A percentile compares a stretch with the other conserved stretches of the same genome.
phyloP scores from a whole-genome alignment of 2,888 invertebrate genomes.

The Oligia strigilis region DNA sequence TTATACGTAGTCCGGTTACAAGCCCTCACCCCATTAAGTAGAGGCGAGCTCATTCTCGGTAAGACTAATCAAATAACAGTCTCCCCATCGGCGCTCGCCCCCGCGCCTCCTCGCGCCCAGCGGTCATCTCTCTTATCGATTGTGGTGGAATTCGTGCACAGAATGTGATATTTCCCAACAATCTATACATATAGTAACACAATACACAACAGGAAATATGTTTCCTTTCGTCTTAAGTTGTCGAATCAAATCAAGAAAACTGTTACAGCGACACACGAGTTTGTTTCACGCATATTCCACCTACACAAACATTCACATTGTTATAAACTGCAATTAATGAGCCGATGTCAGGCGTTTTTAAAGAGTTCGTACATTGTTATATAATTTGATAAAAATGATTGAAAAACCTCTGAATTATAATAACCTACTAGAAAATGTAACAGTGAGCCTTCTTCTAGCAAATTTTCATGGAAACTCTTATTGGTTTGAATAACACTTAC shows the following conservation, averaged over 20 bases:
- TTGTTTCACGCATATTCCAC: conserved; percentile 28
- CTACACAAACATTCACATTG: conserved; percentile 38
- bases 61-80: conserved; percentile 91
- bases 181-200: conserved; percentile 82
- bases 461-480: neutral
- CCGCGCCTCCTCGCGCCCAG: conserved; percentile 84
- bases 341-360: conserved; percentile 23
- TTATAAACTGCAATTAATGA: conserved; percentile 28
- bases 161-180: conserved; percentile 90
- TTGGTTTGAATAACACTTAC: neutral
- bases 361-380: neutral
- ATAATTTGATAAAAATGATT: neutral
- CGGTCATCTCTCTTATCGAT: conserved; percentile 91
- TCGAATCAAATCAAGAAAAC: conserved; percentile 36
- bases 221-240: conserved; percentile 58
- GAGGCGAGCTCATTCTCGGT: conserved; percentile 90
- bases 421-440: neutral
- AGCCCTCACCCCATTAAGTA: conserved; percentile 90
- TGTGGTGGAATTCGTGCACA: conserved; percentile 91
- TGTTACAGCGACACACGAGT: conserved; percentile 15
- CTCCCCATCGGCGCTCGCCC: conserved; percentile 81
- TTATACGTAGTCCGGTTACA: conserved; percentile 89
- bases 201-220: conserved; percentile 76
- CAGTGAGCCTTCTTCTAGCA: neutral
- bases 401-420: neutral